Evolutionary conservation across 2,797 vertebrate species (phyloP), one percentile per base, ranked within the genome.

Genomic region (Melanotaenia boesemani): DNA sequence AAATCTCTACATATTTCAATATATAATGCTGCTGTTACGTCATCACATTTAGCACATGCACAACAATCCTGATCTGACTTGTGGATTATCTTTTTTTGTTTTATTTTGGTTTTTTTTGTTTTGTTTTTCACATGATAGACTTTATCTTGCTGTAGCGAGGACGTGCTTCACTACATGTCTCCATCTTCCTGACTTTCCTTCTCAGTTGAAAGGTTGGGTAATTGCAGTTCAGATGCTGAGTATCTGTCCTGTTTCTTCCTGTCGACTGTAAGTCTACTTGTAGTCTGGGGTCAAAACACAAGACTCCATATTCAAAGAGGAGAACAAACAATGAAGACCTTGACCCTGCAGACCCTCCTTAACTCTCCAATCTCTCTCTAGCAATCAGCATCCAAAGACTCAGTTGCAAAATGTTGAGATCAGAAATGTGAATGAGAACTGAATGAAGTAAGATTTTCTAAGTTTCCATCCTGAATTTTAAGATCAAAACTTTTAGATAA

Each of bases 201-300:
- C 66, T 70, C 39, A 85, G 81, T 76, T 85, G 65, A 89, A 87
- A 92, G 81, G 83, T 86, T 81, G 86, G 72, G 70, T 58, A 76
- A 82, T 36, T 82, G 66, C 70, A 79, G 78, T 78, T 76, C 80
- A 87, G 74, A 67, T 84, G 79, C 79, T 75, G 77, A 83, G 75
- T 74, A 74, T 82, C 82, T 84, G 79, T 71, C 79, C 80, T 79
- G 74, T 80, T 71, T 64, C 79, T 93, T 95, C 93, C 93, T 94
- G 90, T 88, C 71, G 72, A 79, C 87, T 88, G 56, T 72, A 87
- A 82, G 87, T 91, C 91, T 81, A 60, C 82, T 84, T 66, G 74
- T 86, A 64, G 86, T 89, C 86, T 75, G 54, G 72, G 89, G 89
- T 93, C 88, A 86, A 80, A 75, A 56, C 74, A 79, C 79, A 91